Conservation (phyloP, 2,888 invertebrate species). For the Micropterix aruncella region DNA sequence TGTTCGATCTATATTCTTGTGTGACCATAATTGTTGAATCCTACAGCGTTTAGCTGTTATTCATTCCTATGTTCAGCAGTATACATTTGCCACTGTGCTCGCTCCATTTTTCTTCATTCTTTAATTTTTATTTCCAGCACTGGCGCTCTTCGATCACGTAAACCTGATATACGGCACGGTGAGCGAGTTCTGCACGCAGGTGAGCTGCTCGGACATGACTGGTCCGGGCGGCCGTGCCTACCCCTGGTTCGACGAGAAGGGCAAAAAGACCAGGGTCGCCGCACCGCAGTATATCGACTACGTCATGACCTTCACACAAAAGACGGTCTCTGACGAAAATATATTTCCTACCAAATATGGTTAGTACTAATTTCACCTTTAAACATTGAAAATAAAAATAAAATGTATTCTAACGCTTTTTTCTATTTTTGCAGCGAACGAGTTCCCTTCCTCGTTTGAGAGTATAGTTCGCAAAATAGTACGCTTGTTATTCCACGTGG, state of each 20-base stretch:
- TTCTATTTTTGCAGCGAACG: constrained; percentile 63
- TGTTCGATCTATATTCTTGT: too few relatives aligned
- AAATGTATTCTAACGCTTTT: too few relatives aligned
- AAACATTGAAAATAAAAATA: too few relatives aligned
- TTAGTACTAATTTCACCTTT: constrained; percentile 28
- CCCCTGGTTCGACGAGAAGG: constrained; percentile 97
- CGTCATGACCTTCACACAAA: constrained; percentile 96
- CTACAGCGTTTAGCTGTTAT: too few relatives aligned
- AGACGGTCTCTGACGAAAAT: constrained; percentile 91
- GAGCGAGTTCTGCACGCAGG: constrained; percentile 96
- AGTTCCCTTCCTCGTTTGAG: constrained; percentile 91
- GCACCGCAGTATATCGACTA: constrained; percentile 98
- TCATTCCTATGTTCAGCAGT: too few relatives aligned
- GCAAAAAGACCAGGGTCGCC: constrained; percentile 92
- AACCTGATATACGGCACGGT: constrained; percentile 97
- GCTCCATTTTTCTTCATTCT: too few relatives aligned
- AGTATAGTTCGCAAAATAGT: constrained; percentile 91
- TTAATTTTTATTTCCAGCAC: too few relatives aligned
- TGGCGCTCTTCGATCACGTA: constrained; percentile 98
- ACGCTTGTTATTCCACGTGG: constrained; percentile 92
- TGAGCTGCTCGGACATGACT: constrained; percentile 92
- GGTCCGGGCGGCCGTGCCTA: constrained; percentile 94
- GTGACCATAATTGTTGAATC: too few relatives aligned
- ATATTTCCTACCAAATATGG: constrained; percentile 98
- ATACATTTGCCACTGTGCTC: too few relatives aligned